These are phyloP conservation scores for Polydrusus pterygomalis DNA, from an alignment of 2,888 invertebrate species.

Conservation along the genomic window DNA sequence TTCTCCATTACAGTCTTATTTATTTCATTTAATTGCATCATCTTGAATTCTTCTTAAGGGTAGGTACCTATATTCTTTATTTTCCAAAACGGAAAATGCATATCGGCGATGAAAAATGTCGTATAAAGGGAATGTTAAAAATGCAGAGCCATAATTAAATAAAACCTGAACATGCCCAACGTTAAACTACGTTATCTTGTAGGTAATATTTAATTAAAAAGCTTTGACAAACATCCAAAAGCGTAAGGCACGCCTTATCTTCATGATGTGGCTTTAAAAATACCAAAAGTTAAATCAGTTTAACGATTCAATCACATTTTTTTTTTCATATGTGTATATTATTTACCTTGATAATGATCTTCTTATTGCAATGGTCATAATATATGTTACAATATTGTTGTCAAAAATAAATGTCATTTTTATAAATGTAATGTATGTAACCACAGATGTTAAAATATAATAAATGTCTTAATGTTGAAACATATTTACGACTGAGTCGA, in stretches of 20 bases:
- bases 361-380: slow-evolving; percentile 33
- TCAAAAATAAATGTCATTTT: slow-evolving; percentile 36
- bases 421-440: slow-evolving; percentile 44
- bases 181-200: slow-evolving; percentile 33
- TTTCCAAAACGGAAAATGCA: neutral
- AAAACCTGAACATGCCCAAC: slow-evolving; percentile 20
- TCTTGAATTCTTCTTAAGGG: too few relatives aligned
- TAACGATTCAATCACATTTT: neutral
- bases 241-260: slow-evolving; percentile 32
- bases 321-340: slow-evolving; percentile 10
- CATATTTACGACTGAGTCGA: slow-evolving; percentile 34
- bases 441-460: slow-evolving; percentile 33
- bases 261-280: slow-evolving; percentile 5
- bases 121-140: slow-evolving; percentile 7
- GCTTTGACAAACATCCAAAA: slow-evolving; percentile 44
- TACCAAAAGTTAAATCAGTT: slow-evolving; percentile 9
- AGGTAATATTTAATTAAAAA: slow-evolving; percentile 38
- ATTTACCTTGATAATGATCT: slow-evolving; percentile 28
- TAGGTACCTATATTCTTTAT: neutral
- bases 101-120: neutral
- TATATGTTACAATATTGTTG: slow-evolving; percentile 39
- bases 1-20: too few relatives aligned
- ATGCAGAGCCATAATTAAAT: slow-evolving; percentile 23
- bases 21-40: too few relatives aligned
- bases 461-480: slow-evolving; percentile 46